phyloP scores from a whole-genome alignment of 2,113 vertebrate genomes.

The Chelonoidis abingdonii region DNA sequence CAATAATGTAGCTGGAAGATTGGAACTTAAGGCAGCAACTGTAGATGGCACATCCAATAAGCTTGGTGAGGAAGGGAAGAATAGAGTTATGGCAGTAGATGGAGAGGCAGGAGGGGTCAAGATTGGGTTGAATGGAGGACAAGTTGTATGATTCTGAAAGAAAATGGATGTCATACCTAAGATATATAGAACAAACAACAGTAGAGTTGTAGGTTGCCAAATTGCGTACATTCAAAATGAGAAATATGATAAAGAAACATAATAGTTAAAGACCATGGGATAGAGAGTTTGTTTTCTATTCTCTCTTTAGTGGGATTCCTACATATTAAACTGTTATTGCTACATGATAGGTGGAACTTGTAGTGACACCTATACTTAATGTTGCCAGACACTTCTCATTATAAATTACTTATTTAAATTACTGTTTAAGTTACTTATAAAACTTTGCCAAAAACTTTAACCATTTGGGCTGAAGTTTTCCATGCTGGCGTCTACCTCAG shows the following conservation, averaged over 20 bases:
- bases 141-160: neutral
- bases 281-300: neutral
- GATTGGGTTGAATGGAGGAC: neutral
- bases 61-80: neutral
- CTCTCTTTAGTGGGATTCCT: neutral
- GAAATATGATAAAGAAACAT: neutral
- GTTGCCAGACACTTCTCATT: neutral
- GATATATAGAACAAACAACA: neutral
- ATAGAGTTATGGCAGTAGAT: neutral
- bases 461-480: neutral
- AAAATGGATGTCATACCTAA: neutral
- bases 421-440: neutral
- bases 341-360: neutral
- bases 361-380: neutral
- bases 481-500: neutral
- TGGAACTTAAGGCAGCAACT: neutral
- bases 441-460: neutral
- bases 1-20: neutral
- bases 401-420: neutral
- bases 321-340: neutral
- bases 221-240: neutral
- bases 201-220: neutral
- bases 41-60: neutral
- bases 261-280: neutral
- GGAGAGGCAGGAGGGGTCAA: neutral